Evolutionary conservation across 2,113 vertebrate species (phyloP).

Genomic region (Mustela lutreola): DNA sequence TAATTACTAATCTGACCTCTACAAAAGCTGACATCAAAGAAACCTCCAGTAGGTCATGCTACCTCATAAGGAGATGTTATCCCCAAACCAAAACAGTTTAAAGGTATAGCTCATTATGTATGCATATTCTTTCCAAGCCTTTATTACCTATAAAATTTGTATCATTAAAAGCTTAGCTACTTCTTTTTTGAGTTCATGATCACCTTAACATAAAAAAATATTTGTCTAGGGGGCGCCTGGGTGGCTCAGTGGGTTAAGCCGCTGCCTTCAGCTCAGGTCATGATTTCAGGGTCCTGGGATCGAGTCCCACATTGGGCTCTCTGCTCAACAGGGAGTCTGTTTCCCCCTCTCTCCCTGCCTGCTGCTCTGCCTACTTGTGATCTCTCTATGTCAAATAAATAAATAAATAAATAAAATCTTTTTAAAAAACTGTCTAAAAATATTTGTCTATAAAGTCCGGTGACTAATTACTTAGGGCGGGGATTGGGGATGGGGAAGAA

Average conservation of each 20-base stretch:
- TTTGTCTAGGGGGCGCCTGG: neutral
- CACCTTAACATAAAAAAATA: neutral
- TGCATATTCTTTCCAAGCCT: neutral
- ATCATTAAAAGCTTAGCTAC: neutral
- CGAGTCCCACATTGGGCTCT: no score
- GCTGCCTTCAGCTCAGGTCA: no score
- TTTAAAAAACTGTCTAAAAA: neutral
- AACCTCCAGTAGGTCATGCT: neutral
- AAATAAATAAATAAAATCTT: no score
- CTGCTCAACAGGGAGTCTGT: no score
- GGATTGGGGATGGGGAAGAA: neutral
- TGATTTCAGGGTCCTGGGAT: no score
- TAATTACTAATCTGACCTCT: neutral
- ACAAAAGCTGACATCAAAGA: neutral
- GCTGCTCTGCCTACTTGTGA: no score
- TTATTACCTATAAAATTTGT: neutral
- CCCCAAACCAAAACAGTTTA: neutral
- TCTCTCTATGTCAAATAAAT: no score
- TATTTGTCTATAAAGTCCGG: neutral
- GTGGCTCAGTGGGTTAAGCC: no score
- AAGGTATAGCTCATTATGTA: neutral
- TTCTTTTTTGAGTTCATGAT: neutral
- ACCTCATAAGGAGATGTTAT: neutral
- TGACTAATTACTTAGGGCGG: neutral
- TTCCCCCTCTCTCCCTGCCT: no score